Percentiles rank a stretch among this genome's conserved stretches.
phyloP scores from a whole-genome alignment of 2,888 invertebrate species.

The Catocala fraxini region DNA sequence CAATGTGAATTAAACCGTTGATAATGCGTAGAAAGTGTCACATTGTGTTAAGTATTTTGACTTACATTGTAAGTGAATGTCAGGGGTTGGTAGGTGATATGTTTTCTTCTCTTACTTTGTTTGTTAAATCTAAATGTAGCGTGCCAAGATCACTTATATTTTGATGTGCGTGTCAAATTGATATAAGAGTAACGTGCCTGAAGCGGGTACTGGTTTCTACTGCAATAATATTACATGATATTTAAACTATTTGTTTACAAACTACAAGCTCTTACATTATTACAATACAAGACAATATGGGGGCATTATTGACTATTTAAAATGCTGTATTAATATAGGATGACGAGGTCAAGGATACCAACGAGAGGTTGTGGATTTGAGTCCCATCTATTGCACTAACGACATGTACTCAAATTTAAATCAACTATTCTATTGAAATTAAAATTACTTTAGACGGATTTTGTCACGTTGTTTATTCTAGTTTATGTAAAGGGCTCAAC shows the following conservation, averaged over 20 bases:
- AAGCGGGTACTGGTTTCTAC: slow-evolving; percentile 39
- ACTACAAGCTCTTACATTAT: no score
- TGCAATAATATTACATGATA: slow-evolving; percentile 43
- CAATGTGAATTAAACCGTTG: slow-evolving; percentile 63
- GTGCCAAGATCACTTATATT: slow-evolving; percentile 48
- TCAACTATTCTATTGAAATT: no score
- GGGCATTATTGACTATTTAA: no score
- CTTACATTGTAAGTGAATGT: slow-evolving; percentile 55
- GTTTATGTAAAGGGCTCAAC: no score
- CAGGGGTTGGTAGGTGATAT: slow-evolving; percentile 46
- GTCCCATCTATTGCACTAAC: no score
- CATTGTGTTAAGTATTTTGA: slow-evolving; percentile 61
- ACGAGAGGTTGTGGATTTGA: no score
- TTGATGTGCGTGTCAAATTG: slow-evolving; percentile 55
- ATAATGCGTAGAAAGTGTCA: slow-evolving; percentile 62
- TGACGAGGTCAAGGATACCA: no score
- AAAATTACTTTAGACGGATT: no score
- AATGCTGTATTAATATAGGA: no score
- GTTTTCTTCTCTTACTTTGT: slow-evolving; percentile 23
- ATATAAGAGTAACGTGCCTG: slow-evolving; percentile 41
- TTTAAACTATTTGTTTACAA: background rate
- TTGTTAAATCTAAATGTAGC: slow-evolving; percentile 36
- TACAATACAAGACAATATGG: no score
- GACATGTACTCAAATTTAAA: no score
- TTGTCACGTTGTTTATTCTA: no score